Conservation (phyloP, 2,113 vertebrate species). For the Syngnathus typhle region DNA sequence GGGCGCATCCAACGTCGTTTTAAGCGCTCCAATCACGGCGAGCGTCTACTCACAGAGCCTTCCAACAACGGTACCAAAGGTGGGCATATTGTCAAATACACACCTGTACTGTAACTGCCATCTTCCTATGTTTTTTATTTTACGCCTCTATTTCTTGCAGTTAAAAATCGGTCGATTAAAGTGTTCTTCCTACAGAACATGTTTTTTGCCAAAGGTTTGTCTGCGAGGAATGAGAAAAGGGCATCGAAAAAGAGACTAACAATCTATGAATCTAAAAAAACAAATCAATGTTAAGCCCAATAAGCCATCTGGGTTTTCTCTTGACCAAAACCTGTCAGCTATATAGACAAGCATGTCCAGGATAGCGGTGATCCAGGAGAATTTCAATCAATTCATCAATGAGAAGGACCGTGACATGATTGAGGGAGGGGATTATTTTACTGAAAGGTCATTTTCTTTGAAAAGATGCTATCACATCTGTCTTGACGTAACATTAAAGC, state of each 20-base stretch:
- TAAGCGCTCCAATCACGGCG: constrained; percentile 84
- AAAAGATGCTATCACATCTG: not conserved
- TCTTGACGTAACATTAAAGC: constrained; percentile 11
- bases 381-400: constrained; percentile 31
- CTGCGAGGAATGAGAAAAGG: not conserved
- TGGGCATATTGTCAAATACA: constrained; percentile 23
- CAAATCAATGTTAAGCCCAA: constrained; percentile 24
- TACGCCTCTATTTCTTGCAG: not conserved
- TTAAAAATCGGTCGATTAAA: not conserved
- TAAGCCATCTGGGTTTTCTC: constrained; percentile 19
- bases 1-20: constrained; percentile 89
- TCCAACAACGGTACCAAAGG: constrained; percentile 84
- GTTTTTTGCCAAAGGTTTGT: no score
- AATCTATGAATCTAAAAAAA: constrained; percentile 32
- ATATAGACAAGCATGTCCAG: constrained; percentile 9
- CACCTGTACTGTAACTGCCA: not conserved
- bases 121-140: not conserved
- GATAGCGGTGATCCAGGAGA: constrained; percentile 7
- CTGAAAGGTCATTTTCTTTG: constrained; percentile 29
- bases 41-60: constrained; percentile 87
- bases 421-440: constrained; percentile 4
- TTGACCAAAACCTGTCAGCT: constrained; percentile 9
- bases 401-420: not conserved
- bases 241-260: not conserved
- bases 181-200: no score